A percentile compares a stretch with the other conserved stretches of the same genome.
Evolutionary conservation across 2,888 invertebrate genomes (phyloP).

Genomic region (Polietes domitor): DNA sequence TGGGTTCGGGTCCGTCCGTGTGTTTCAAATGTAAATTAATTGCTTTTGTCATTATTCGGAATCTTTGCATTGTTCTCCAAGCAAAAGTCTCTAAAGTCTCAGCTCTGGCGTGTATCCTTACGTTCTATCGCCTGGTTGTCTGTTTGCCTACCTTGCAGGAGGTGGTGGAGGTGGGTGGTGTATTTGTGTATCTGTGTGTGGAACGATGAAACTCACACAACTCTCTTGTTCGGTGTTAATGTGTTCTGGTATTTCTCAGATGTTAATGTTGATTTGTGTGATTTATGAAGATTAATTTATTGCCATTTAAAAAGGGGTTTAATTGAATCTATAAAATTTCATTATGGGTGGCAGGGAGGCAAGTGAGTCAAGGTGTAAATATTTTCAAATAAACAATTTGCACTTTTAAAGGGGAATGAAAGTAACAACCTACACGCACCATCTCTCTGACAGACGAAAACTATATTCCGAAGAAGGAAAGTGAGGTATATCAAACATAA

Average conservation of each 20-base stretch:
- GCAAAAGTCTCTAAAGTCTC: conserved; percentile 53
- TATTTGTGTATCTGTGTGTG: conserved; percentile 30
- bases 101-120: background rate
- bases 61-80: conserved; percentile 76
- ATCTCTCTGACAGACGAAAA: background rate
- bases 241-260: conserved; percentile 40
- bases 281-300: conserved; percentile 79
- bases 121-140: background rate
- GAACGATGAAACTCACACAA: conserved; percentile 1
- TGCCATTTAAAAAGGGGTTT: conserved; percentile 73
- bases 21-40: conserved; percentile 77
- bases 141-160: background rate
- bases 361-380: conserved; percentile 47
- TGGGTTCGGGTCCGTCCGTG: conserved; percentile 58
- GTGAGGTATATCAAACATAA: too few relatives aligned
- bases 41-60: conserved; percentile 80
- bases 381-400: conserved; percentile 44
- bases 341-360: background rate
- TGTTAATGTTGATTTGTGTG: conserved; percentile 77
- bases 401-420: background rate
- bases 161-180: background rate
- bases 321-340: conserved; percentile 59
- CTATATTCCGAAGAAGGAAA: too few relatives aligned
- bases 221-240: conserved; percentile 30
- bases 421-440: too few relatives aligned